Percentiles rank a stretch among this genome's conserved stretches.
phyloP scores from a whole-genome alignment of 2,797 vertebrate genomes.

The Yasuhikotakia modesta region DNA sequence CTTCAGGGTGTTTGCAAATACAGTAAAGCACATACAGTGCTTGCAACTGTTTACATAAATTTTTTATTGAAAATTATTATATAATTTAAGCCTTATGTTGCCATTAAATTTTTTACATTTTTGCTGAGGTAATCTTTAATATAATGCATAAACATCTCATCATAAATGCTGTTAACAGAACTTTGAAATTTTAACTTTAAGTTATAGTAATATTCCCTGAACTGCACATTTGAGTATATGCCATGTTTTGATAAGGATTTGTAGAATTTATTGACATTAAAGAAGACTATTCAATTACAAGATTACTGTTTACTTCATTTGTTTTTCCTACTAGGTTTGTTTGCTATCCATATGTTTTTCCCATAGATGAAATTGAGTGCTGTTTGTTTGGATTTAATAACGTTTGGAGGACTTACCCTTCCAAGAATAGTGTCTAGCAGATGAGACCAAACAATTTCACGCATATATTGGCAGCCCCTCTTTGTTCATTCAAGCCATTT shows the following conservation, averaged over 20 bases:
- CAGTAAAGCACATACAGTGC: no score
- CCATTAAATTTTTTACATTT: no score
- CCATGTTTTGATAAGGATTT: constrained; percentile 15
- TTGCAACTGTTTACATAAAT: no score
- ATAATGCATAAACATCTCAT: no score
- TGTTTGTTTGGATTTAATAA: constrained; percentile 54
- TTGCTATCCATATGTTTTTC: constrained; percentile 45
- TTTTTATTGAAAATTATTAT: no score
- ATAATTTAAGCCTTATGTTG: no score
- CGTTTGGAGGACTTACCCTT: constrained; percentile 50
- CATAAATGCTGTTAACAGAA: no score
- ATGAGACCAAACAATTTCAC: constrained; percentile 60
- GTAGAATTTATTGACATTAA: constrained; percentile 15
- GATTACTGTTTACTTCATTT: constrained; percentile 15
- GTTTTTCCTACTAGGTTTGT: constrained; percentile 36
- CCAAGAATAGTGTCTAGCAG: constrained; percentile 52
- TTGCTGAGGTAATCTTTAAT: no score
- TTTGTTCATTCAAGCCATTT: constrained; percentile 54
- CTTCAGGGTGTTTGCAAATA: no score
- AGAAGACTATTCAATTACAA: constrained; percentile 21
- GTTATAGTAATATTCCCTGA: background rate
- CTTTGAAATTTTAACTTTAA: background rate
- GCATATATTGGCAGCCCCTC: constrained; percentile 64
- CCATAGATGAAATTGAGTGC: constrained; percentile 40
- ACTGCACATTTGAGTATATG: background rate